Conservation (phyloP, 2,797 vertebrate species). For the Brachymystax lenok region DNA sequence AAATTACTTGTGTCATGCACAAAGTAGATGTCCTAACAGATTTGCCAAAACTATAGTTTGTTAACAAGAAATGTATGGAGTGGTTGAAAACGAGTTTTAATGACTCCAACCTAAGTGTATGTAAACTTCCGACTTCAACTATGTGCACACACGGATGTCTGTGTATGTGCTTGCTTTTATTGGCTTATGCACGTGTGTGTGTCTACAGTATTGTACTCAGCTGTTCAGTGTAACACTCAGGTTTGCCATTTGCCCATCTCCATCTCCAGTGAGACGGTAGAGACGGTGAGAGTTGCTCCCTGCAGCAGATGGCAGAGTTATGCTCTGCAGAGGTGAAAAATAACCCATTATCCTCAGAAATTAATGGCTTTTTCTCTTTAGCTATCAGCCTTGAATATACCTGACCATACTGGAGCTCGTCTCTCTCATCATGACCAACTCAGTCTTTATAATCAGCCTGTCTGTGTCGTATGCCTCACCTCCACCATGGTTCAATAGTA, state of each 20-base stretch:
- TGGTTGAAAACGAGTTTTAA: too few species aligned
- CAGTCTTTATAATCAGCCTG: conserved; percentile 47
- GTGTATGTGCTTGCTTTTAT: neutral
- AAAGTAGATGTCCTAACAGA: too few species aligned
- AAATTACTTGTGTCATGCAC: too few species aligned
- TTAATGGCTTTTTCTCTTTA: conserved; percentile 71
- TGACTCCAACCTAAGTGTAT: too few species aligned
- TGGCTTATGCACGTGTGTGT: neutral
- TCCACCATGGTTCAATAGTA: neutral
- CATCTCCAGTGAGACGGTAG: conserved; percentile 16
- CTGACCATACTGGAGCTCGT: conserved; percentile 54
- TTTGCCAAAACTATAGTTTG: too few species aligned
- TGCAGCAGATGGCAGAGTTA: conserved; percentile 76
- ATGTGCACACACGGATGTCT: neutral
- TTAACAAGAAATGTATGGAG: too few species aligned
- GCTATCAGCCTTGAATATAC: conserved; percentile 63
- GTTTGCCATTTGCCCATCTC: conserved; percentile 56
- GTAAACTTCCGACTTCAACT: too few species aligned
- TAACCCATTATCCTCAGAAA: conserved; percentile 72
- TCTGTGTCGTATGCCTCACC: conserved; percentile 15
- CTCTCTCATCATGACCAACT: neutral
- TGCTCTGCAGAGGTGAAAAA: conserved; percentile 74
- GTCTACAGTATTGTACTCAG: conserved; percentile 50
- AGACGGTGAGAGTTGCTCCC: conserved; percentile 59
- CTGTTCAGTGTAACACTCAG: conserved; percentile 60